Percentiles rank a stretch among this genome's conserved stretches.
Evolutionary conservation across 2,797 vertebrate genomes (phyloP).

Genomic region (Chiropotes sagulatus): DNA sequence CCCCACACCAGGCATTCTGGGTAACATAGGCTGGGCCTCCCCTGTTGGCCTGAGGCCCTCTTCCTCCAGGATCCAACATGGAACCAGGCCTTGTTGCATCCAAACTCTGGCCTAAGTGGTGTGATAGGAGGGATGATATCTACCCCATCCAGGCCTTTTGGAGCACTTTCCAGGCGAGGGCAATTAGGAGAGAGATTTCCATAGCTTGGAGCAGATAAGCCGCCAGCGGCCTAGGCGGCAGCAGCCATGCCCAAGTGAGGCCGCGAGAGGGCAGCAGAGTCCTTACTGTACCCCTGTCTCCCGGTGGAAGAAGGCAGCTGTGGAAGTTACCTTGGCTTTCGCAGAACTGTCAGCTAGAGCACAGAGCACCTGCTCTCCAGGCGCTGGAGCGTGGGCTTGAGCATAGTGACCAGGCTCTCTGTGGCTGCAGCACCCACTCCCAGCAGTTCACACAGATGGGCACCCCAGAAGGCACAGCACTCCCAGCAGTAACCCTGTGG

Average conservation of each 20-base stretch:
- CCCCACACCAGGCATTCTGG: neutral
- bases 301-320: neutral
- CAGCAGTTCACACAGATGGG: neutral
- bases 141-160: neutral
- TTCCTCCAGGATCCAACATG: neutral
- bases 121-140: neutral
- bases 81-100: neutral
- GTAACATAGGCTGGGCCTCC: neutral
- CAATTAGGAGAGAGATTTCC: neutral
- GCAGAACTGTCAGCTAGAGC: neutral
- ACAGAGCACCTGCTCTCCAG: neutral
- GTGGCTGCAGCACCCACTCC: neutral
- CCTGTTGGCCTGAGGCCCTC: neutral
- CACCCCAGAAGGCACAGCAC: neutral
- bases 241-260: neutral
- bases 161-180: neutral
- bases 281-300: neutral
- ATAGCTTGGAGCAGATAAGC: neutral
- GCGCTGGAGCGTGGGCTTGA: neutral
- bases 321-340: neutral
- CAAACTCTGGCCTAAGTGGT: neutral
- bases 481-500: neutral
- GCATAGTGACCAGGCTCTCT: neutral
- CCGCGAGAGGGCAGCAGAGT: slow-evolving; percentile 66
- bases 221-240: fast-evolving